These are phyloP conservation scores for Zoanthus sociatus DNA, from an alignment of 92 coral and sea anemone genomes.

Conservation along the genomic window DNA sequence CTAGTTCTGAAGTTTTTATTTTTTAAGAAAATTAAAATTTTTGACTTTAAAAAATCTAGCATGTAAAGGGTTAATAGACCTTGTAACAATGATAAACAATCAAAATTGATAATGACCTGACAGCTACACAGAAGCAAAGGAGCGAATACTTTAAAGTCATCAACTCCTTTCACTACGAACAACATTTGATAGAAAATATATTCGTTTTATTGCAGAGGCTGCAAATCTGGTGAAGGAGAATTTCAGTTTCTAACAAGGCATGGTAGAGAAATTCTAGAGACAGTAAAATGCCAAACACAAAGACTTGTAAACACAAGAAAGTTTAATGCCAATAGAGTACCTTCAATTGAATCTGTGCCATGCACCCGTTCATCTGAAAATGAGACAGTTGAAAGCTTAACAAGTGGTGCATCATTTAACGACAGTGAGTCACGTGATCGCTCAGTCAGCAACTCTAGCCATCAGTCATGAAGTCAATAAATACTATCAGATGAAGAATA, in stretches of 20 bases:
- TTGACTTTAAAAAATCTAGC: too few species aligned
- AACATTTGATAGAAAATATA: background rate
- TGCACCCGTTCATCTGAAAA: conserved; percentile 86
- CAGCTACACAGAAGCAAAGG: too few species aligned
- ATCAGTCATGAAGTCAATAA: conserved; percentile 57
- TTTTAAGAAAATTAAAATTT: too few species aligned
- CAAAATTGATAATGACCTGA: too few species aligned
- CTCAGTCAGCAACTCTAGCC: conserved; percentile 74
- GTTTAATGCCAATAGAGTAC: conserved; percentile 58
- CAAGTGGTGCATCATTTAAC: conserved; percentile 75
- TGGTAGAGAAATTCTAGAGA: conserved; percentile 94
- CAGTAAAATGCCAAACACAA: conserved; percentile 92
- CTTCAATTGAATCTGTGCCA: conserved; percentile 82
- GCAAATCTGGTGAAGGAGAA: conserved; percentile 88
- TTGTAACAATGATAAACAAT: too few species aligned
- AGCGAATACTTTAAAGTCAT: too few species aligned
- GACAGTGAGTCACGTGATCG: conserved; percentile 72
- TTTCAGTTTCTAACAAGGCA: conserved; percentile 92
- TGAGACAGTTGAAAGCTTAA: conserved; percentile 83
- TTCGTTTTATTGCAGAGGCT: conserved; percentile 72
- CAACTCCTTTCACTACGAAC: background rate
- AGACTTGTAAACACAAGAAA: conserved; percentile 76
- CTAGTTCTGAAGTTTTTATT: too few species aligned
- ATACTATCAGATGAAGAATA: too few species aligned
- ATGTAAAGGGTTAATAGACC: too few species aligned